Conservation (phyloP, 2,113 vertebrate genomes). For the Lepus europaeus region DNA sequence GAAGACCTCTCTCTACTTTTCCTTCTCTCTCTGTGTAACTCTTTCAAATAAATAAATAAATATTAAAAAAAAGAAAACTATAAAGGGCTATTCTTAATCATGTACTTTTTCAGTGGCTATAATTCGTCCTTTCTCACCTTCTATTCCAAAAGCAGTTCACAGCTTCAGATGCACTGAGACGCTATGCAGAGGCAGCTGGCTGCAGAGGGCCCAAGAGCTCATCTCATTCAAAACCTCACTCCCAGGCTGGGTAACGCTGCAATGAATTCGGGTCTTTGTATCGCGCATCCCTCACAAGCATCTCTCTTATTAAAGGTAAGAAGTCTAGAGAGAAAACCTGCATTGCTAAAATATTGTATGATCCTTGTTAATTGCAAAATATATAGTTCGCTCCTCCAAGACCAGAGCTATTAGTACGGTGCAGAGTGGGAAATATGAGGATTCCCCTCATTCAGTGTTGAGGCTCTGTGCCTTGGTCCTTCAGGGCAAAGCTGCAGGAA, state of each 20-base stretch:
- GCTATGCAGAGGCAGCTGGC: background rate
- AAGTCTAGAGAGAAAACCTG: background rate
- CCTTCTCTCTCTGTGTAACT: no score
- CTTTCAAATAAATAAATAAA: no score
- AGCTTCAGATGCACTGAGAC: conserved; percentile 57
- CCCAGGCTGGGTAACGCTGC: background rate
- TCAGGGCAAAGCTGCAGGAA: background rate
- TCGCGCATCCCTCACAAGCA: background rate
- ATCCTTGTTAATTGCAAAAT: conserved; percentile 49
- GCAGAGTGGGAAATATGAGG: background rate
- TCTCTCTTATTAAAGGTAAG: conserved; percentile 32
- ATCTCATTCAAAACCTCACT: background rate
- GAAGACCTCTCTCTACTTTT: no score
- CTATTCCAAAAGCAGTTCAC: conserved; percentile 45
- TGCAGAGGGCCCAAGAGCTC: conserved; percentile 1
- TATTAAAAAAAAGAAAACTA: no score
- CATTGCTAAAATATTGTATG: conserved; percentile 18
- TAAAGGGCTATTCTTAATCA: conserved; percentile 45
- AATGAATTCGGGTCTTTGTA: background rate
- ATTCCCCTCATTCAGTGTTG: background rate
- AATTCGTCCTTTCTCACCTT: conserved; percentile 67
- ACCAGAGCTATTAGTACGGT: background rate
- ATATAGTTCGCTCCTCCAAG: background rate
- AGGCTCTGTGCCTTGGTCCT: background rate
- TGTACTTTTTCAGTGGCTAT: conserved; percentile 40